Percentiles rank a stretch among this genome's conserved stretches.
These are phyloP conservation scores for Alectura lathami DNA, from an alignment of 2,113 vertebrate genomes.

Conservation along the genomic window DNA sequence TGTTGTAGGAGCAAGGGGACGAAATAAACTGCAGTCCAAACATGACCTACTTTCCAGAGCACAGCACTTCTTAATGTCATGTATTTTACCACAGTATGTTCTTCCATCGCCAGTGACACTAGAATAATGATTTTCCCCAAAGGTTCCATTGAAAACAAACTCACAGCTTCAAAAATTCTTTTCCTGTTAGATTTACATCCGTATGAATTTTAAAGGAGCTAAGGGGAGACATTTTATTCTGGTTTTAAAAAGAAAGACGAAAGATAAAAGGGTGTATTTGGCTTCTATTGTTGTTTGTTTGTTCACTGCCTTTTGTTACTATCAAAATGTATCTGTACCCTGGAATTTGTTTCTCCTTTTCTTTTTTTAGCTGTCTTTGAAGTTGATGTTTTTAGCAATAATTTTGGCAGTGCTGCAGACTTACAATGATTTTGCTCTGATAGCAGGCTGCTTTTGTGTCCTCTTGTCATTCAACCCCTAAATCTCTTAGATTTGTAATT, in stretches of 20 bases:
- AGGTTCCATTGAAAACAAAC: not conserved
- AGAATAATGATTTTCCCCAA: not conserved
- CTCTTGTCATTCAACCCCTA: not conserved
- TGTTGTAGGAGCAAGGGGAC: not conserved
- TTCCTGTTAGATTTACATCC: not conserved
- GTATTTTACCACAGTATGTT: not conserved
- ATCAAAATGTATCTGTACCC: constrained; percentile 12
- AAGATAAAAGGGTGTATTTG: not conserved
- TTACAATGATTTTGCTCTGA: constrained; percentile 6
- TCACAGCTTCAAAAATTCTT: not conserved
- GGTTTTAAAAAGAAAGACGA: constrained; percentile 1
- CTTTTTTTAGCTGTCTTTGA: constrained; percentile 45
- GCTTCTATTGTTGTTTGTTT: constrained; percentile 12
- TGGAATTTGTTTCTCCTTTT: constrained; percentile 23
- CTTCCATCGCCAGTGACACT: not conserved
- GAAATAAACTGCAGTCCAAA: not conserved
- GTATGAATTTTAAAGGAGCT: not conserved
- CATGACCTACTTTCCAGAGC: not conserved
- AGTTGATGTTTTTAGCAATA: not conserved
- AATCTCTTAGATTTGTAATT: constrained; percentile 12
- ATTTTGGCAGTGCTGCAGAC: constrained; percentile 12
- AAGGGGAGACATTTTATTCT: not conserved
- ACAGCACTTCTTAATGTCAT: not conserved
- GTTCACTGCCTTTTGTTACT: constrained; percentile 24
- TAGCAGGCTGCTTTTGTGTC: constrained; percentile 3